These are phyloP conservation scores for Callithrix jacchus DNA, from an alignment of 2,113 vertebrate genomes.

Conservation along the genomic window DNA sequence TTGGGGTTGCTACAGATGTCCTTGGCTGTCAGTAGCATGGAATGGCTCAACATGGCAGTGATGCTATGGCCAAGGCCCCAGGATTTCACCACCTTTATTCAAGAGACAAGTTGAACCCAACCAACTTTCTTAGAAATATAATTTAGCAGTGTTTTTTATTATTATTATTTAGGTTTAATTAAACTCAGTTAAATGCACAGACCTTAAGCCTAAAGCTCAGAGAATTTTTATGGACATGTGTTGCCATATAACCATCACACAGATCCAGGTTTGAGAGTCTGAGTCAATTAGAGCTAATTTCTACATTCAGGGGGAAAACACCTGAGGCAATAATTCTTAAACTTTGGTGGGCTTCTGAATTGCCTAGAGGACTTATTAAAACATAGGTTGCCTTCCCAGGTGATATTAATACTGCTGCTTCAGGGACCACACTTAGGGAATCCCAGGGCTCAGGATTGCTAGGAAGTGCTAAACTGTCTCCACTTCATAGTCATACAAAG, in stretches of 20 bases:
- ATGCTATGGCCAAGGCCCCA: not conserved
- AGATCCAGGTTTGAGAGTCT: not conserved
- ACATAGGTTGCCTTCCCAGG: not conserved
- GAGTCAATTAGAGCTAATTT: not conserved
- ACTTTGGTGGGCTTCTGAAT: not conserved
- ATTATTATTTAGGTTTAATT: not conserved
- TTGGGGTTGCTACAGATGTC: not conserved
- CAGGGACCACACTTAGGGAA: not conserved
- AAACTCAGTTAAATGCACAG: not conserved
- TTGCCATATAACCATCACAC: not conserved
- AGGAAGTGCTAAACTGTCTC: not conserved
- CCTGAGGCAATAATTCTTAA: not conserved
- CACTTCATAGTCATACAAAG: not conserved
- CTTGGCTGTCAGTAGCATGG: not conserved
- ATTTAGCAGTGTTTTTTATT: not conserved
- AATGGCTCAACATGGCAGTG: not conserved
- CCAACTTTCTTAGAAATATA: not conserved
- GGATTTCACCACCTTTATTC: not conserved
- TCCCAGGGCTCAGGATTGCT: not conserved
- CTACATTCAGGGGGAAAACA: accelerated
- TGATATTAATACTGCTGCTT: not conserved
- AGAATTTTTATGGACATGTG: not conserved
- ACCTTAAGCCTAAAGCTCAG: not conserved
- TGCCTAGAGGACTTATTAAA: not conserved
- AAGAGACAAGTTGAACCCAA: not conserved